Percentiles rank a stretch among this genome's conserved stretches.
These are phyloP conservation scores for Adelognathus sp. DNA, from an alignment of 2,888 invertebrate species.

Conservation along the genomic window DNA sequence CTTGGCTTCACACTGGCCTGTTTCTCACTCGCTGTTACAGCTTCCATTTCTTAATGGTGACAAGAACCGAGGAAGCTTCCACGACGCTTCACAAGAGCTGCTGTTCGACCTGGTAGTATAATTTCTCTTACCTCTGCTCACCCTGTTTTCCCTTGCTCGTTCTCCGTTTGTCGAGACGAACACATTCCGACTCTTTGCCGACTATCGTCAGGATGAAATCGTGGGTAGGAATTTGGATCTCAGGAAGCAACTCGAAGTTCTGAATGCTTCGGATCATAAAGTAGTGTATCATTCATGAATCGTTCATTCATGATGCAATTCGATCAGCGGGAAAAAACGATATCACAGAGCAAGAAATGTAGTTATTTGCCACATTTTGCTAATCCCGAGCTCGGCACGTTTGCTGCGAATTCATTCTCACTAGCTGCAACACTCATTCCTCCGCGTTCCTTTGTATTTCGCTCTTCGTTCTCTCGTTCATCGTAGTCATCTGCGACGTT, in stretches of 20 bases:
- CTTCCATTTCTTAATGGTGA: slow-evolving; percentile 69
- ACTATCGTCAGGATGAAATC: no score
- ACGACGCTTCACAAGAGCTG: slow-evolving; percentile 19
- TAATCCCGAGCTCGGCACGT: slow-evolving; percentile 42
- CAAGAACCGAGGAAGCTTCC: slow-evolving; percentile 29
- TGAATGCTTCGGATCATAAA: neutral
- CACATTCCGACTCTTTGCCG: no score
- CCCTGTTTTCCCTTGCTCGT: neutral
- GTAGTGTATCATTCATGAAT: neutral
- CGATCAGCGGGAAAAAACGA: neutral
- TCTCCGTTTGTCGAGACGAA: neutral
- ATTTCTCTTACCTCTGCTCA: neutral
- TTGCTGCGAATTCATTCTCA: slow-evolving; percentile 29
- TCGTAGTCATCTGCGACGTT: slow-evolving; percentile 49
- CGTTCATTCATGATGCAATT: neutral
- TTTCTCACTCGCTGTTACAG: slow-evolving; percentile 65
- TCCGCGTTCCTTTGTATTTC: slow-evolving; percentile 18
- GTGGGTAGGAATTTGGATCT: no score
- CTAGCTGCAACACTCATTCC: slow-evolving; percentile 27
- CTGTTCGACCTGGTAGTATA: neutral
- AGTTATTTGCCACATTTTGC: slow-evolving; percentile 74
- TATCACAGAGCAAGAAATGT: slow-evolving; percentile 69
- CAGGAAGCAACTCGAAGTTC: no score
- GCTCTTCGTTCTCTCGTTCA: slow-evolving; percentile 33
- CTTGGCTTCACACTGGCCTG: slow-evolving; percentile 23